Evolutionary conservation across 2,113 vertebrate species (phyloP).

Genomic region (Brachypodius melanocephalos): DNA sequence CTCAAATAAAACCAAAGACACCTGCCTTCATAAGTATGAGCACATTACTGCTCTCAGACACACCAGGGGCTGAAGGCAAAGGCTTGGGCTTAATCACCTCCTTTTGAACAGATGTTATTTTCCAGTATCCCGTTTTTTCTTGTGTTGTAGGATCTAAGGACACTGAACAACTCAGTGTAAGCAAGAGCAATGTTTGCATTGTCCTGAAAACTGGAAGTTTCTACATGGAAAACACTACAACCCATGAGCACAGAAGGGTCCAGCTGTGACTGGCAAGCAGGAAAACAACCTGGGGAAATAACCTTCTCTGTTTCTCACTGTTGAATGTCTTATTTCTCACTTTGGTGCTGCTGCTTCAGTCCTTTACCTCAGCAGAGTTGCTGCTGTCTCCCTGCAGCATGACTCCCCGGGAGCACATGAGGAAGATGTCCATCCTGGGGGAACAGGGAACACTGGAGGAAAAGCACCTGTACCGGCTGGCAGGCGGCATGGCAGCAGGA

Average conservation of each 20-base stretch:
- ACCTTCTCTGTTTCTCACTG: not conserved
- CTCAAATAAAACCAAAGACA: not conserved
- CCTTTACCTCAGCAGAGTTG: not conserved
- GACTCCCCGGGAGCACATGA: slow-evolving; percentile 85
- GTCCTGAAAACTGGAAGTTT: not conserved
- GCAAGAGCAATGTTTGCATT: not conserved
- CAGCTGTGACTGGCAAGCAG: not conserved
- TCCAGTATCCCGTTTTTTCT: not conserved
- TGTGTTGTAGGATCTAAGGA: not conserved
- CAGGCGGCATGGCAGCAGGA: slow-evolving; percentile 85
- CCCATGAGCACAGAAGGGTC: not conserved
- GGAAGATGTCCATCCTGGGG: slow-evolving; percentile 83
- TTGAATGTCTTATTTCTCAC: not conserved
- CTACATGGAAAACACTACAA: not conserved
- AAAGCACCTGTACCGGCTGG: slow-evolving; percentile 83
- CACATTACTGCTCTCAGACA: not conserved
- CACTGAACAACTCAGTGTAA: not conserved
- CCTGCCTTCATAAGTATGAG: not conserved
- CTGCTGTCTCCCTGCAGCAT: slow-evolving; percentile 65
- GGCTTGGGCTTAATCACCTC: not conserved
- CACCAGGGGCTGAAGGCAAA: not conserved
- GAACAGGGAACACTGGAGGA: slow-evolving; percentile 83
- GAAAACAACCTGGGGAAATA: not conserved
- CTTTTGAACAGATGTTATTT: not conserved
- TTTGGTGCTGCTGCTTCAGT: not conserved